These are phyloP conservation scores for Augiades crinisus DNA, from an alignment of 2,888 invertebrate species.

Conservation along the genomic window DNA sequence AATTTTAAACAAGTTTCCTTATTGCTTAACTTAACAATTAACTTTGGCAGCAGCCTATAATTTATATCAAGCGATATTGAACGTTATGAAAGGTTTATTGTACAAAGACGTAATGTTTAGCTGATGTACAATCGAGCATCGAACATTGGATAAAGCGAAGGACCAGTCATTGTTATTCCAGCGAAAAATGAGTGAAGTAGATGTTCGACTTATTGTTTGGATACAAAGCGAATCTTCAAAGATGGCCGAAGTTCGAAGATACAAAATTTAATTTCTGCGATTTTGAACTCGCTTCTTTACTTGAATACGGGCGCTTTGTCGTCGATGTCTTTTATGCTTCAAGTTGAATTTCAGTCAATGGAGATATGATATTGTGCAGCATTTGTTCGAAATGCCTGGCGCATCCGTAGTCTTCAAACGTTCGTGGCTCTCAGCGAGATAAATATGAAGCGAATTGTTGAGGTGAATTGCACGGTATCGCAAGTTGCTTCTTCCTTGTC, in stretches of 20 bases:
- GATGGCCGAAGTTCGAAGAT: constrained; percentile 53
- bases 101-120: constrained; percentile 28
- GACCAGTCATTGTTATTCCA: constrained; percentile 61
- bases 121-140: constrained; percentile 51
- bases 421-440: constrained; percentile 42
- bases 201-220: constrained; percentile 60
- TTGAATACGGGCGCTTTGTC: constrained; percentile 47
- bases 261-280: constrained; percentile 71
- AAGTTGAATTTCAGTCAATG: constrained; percentile 59
- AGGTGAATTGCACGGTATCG: constrained; percentile 53
- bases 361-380: constrained; percentile 61
- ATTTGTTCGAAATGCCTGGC: constrained; percentile 63
- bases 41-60: constrained; percentile 1
- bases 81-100: constrained; percentile 20
- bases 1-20: constrained; percentile 21
- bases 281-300: constrained; percentile 55
- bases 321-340: constrained; percentile 61
- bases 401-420: constrained; percentile 45
- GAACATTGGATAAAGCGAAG: constrained; percentile 61
- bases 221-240: constrained; percentile 54
- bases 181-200: constrained; percentile 68
- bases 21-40: not conserved
- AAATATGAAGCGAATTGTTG: constrained; percentile 57
- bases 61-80: constrained; percentile 34
- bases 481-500: not conserved